A percentile compares a stretch with the other conserved stretches of the same genome.
Evolutionary conservation across 2,797 vertebrate genomes (phyloP).

Genomic region (Pygocentrus nattereri): DNA sequence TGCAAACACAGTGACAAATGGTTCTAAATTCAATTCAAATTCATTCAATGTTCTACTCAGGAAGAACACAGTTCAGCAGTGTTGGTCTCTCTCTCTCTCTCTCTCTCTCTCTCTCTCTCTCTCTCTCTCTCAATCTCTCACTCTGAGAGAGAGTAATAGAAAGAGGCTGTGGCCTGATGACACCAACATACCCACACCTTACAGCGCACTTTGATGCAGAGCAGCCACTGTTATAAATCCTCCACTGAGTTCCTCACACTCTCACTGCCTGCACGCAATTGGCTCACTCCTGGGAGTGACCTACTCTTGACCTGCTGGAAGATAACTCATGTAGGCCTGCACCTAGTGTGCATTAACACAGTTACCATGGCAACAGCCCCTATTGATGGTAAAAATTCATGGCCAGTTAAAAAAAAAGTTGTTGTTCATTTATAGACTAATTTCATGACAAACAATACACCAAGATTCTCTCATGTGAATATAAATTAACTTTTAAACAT

Average conservation of each 20-base stretch:
- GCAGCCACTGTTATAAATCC: slow-evolving; percentile 13
- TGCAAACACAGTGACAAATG: no score
- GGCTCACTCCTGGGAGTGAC: slow-evolving; percentile 16
- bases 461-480: no score
- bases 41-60: no score
- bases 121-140: background rate
- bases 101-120: background rate
- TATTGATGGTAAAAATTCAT: no score
- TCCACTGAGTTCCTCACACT: slow-evolving; percentile 10
- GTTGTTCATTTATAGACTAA: no score
- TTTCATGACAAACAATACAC: no score
- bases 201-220: slow-evolving; percentile 15
- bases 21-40: no score
- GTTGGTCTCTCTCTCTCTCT: background rate
- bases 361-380: no score
- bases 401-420: no score
- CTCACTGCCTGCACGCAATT: background rate
- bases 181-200: background rate
- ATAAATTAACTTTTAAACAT: no score
- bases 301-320: slow-evolving; percentile 30
- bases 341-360: no score
- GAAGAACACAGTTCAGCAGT: no score
- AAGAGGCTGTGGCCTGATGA: slow-evolving; percentile 17
- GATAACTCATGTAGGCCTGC: background rate
- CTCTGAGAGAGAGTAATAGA: background rate